phyloP scores from a whole-genome alignment of 2,797 vertebrate genomes.

The Pseudomugil tenellus region DNA sequence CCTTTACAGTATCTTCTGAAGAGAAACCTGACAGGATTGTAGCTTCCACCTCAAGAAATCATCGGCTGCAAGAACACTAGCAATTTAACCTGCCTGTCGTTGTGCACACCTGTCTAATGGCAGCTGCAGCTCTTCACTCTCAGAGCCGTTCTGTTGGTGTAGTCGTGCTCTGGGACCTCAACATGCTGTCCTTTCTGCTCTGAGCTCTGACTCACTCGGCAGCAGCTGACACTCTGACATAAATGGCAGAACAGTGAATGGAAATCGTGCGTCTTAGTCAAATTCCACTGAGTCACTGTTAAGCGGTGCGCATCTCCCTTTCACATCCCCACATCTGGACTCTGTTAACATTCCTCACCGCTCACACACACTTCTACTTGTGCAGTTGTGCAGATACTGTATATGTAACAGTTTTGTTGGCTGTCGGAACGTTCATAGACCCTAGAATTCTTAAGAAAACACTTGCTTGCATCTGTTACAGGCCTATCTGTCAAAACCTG shows the following conservation, averaged over 20 bases:
- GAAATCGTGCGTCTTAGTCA: constrained; percentile 56
- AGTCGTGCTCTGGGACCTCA: constrained; percentile 6
- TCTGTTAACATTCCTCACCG: constrained; percentile 77
- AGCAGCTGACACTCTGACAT: constrained; percentile 22
- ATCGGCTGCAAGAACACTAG: background rate
- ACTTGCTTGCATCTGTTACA: constrained; percentile 2
- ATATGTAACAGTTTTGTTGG: constrained; percentile 29
- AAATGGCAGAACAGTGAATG: constrained; percentile 51
- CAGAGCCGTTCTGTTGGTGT: background rate
- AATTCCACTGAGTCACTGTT: constrained; percentile 63
- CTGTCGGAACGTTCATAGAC: constrained; percentile 32
- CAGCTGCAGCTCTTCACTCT: background rate
- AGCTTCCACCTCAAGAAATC: background rate
- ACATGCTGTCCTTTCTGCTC: background rate
- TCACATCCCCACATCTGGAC: constrained; percentile 79
- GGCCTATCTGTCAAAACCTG: constrained; percentile 8
- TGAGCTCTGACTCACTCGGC: constrained; percentile 3
- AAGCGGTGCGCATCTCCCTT: constrained; percentile 47
- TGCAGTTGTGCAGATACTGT: constrained; percentile 24
- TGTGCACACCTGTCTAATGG: background rate
- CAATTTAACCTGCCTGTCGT: background rate
- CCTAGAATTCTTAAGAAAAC: constrained; percentile 13
- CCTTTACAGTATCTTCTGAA: background rate
- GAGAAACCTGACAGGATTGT: background rate
- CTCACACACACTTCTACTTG: constrained; percentile 17